These are phyloP conservation scores for Pemphigus obesinymphae DNA, from an alignment of 1,140 invertebrate species.

Conservation along the genomic window DNA sequence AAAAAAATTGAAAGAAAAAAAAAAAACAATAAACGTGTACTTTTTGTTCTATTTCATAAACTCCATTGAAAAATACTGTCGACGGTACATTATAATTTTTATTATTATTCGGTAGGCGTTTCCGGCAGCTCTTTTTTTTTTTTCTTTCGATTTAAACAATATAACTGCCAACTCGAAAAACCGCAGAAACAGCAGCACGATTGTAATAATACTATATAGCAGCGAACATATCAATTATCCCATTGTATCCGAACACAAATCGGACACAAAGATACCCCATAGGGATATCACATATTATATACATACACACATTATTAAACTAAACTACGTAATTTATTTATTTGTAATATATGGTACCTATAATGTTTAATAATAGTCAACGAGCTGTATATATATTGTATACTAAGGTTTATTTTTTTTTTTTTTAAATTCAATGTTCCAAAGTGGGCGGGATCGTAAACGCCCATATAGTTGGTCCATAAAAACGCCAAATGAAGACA, in stretches of 20 bases:
- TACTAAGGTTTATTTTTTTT: background rate
- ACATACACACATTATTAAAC: slow-evolving; percentile 18
- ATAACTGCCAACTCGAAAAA: slow-evolving; percentile 36
- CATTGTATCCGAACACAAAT: slow-evolving; percentile 35
- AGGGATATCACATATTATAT: slow-evolving; percentile 31
- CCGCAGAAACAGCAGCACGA: slow-evolving; percentile 25
- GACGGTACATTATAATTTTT: slow-evolving; percentile 41
- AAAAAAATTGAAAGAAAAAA: background rate
- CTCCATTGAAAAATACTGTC: slow-evolving; percentile 19
- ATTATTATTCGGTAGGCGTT: slow-evolving; percentile 41
- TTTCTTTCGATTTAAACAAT: slow-evolving; percentile 36
- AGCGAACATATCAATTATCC: slow-evolving; percentile 41
- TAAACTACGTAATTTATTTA: slow-evolving; percentile 9
- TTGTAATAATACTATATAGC: background rate
- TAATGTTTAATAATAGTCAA: slow-evolving; percentile 23
- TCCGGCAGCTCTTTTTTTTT: slow-evolving; percentile 36
- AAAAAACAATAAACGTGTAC: slow-evolving; percentile 39
- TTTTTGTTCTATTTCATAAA: slow-evolving; percentile 36
- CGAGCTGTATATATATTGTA: too few species aligned
- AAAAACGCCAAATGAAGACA: slow-evolving; percentile 35
- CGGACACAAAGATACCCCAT: slow-evolving; percentile 41
- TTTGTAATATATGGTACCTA: background rate
- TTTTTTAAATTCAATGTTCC: background rate
- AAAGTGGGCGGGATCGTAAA: background rate
- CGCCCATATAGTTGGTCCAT: slow-evolving; percentile 18